phyloP scores from a whole-genome alignment of 2,888 invertebrate genomes.

The Selenia dentaria region DNA sequence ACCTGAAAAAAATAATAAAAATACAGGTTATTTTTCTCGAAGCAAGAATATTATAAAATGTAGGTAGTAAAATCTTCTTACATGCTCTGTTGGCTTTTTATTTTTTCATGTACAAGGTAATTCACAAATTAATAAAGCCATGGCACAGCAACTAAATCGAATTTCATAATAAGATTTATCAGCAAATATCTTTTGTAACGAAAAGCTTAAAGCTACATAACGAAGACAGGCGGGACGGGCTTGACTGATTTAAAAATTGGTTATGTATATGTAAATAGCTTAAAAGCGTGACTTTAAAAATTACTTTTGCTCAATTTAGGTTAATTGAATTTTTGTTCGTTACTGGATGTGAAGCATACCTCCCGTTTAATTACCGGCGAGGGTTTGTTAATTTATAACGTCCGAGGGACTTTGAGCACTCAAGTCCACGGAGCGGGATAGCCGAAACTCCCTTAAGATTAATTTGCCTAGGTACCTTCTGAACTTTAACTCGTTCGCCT shows the following conservation, averaged over 20 bases:
- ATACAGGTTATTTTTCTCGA: too few relatives aligned
- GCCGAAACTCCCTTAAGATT: constrained; percentile 83
- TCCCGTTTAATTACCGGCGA: constrained; percentile 75
- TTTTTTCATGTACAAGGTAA: constrained; percentile 32
- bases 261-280: constrained; percentile 65
- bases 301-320: constrained; percentile 68
- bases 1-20: constrained; percentile 53
- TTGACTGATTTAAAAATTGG: constrained; percentile 56
- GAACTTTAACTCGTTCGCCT: constrained; percentile 82
- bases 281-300: constrained; percentile 56
- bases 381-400: constrained; percentile 81
- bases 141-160: constrained; percentile 30
- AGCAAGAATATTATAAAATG: too few relatives aligned
- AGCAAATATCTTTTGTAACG: constrained; percentile 43
- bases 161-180: constrained; percentile 45
- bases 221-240: constrained; percentile 41
- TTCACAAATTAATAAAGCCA: constrained; percentile 36
- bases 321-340: constrained; percentile 80
- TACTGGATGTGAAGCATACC: constrained; percentile 74
- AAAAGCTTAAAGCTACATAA: constrained; percentile 36
- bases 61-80: too few relatives aligned
- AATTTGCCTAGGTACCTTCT: constrained; percentile 75
- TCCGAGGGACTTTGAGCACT: constrained; percentile 70
- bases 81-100: neutral
- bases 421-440: constrained; percentile 68